Evolutionary conservation across 2,888 invertebrate species (phyloP).

Genomic region (Caenorhabditis sp.): DNA sequence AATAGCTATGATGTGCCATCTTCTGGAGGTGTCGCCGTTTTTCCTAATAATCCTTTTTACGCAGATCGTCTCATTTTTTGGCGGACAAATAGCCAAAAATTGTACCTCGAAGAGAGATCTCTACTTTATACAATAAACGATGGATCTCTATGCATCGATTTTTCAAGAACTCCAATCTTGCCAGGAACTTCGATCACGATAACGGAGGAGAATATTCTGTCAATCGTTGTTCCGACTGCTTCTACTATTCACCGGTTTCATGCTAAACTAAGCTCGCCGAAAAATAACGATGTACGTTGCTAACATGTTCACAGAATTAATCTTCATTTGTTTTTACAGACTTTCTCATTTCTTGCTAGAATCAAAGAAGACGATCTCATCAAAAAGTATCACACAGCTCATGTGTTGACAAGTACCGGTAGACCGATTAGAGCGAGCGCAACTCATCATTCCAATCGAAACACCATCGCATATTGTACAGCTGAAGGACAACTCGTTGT

Average conservation of each 20-base stretch:
- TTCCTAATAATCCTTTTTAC: slow-evolving; percentile 41
- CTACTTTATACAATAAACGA: slow-evolving; percentile 44
- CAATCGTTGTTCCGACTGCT: slow-evolving; percentile 62
- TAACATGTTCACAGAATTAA: background rate
- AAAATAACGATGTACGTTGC: slow-evolving; percentile 21
- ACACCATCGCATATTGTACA: slow-evolving; percentile 44
- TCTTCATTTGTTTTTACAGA: slow-evolving; percentile 19
- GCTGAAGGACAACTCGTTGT: slow-evolving; percentile 52
- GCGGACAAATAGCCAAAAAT: slow-evolving; percentile 60
- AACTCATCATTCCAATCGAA: slow-evolving; percentile 28
- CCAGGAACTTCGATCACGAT: slow-evolving; percentile 49
- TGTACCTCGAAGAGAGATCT: slow-evolving; percentile 61
- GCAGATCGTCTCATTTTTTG: slow-evolving; percentile 62
- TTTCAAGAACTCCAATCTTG: slow-evolving; percentile 58
- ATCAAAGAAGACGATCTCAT: slow-evolving; percentile 45
- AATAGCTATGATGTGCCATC: slow-evolving; percentile 44
- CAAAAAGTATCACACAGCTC: slow-evolving; percentile 34
- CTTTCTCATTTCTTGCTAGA: slow-evolving; percentile 30
- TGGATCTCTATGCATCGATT: slow-evolving; percentile 60
- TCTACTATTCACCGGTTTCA: slow-evolving; percentile 62
- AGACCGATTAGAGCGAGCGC: slow-evolving; percentile 41
- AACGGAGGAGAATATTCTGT: slow-evolving; percentile 40
- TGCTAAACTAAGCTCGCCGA: slow-evolving; percentile 15
- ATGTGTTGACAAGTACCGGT: slow-evolving; percentile 41
- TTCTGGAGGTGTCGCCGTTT: slow-evolving; percentile 59